These are phyloP conservation scores for Alligator sinensis DNA, from an alignment of 2,113 vertebrate species.

Conservation along the genomic window DNA sequence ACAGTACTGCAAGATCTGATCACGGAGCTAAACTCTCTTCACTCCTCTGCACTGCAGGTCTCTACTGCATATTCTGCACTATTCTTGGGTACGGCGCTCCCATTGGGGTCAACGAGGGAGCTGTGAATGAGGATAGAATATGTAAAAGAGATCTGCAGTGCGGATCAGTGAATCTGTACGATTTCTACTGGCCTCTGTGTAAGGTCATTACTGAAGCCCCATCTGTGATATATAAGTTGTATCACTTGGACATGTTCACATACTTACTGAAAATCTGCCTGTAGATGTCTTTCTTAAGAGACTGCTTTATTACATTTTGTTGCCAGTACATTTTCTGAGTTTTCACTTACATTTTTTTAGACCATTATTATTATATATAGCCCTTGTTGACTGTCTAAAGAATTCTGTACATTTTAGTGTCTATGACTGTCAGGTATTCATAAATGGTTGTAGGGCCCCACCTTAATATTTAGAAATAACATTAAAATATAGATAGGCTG, in stretches of 20 bases:
- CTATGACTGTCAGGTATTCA: neutral
- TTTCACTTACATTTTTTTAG: neutral
- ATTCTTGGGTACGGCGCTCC: neutral
- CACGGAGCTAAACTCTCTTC: neutral
- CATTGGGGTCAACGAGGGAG: neutral
- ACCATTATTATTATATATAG: neutral
- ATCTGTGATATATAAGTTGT: neutral
- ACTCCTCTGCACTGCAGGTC: neutral
- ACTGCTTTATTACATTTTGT: fast-evolving
- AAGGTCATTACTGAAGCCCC: neutral
- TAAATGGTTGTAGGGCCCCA: neutral
- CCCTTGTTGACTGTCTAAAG: neutral
- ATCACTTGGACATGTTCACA: neutral
- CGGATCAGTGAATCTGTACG: neutral
- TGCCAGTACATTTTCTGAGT: neutral
- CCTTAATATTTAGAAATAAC: neutral
- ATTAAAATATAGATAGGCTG: neutral
- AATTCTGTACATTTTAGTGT: neutral
- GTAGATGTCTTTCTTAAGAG: neutral
- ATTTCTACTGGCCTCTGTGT: neutral
- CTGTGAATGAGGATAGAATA: neutral
- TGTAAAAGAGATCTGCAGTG: neutral
- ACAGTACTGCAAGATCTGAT: slow-evolving; percentile 3
- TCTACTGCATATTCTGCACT: neutral
- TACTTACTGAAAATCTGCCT: neutral